Base-by-base conservation (phyloP, 2,888 invertebrate species). In the Cyclophora albipunctata region DNA sequence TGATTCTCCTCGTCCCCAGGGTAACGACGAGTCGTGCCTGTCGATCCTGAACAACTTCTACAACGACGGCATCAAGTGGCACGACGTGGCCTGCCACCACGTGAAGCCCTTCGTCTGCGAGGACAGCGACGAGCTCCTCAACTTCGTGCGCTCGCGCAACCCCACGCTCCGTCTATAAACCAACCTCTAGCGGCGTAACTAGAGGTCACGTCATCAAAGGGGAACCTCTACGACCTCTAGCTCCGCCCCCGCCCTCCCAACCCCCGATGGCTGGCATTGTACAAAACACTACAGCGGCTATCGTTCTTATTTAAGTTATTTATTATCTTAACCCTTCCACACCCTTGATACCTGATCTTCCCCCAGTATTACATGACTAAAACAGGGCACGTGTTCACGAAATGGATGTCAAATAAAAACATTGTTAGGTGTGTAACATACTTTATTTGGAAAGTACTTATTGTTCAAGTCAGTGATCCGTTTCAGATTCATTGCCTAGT, bases 31-130 rank as follows among this genome's bases (percentile, higher is more conserved):
- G 86, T 96, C 96, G 43, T 96, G 96, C 75, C 78, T 96, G 69
- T 94, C 96, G 50, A 95, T 96, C 65, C 86, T 96, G 73, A 96
- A 96, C 89, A 96, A 96, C 83, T 96, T 96, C 91, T 96, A 96
- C 91, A 95, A 94, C 74, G 95, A 95, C 73, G 95, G 95, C 57
- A 90, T 95, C 72, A 94, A 94, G 80, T 95, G 95, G 95, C 95
- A 95, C 88, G 95, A 95, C 75, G 95, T 95, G 40, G 95, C 95
- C 62, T 95, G 95, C 75, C 95, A 95, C 78, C 95, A 95, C 81
- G 90, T 94, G 62, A 95, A 95, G 84, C 95, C 95, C 34, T 95
- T 95, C 90, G 95, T 96, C 35, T 96, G 96, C 78, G 96, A 96
- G 81, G 96, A 96, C 89, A 95, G 95, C 77, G 96, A 96, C 70